Evolutionary conservation across 1,140 invertebrate genomes (phyloP), one percentile per base, ranked within the genome.

Genomic region (Hestina assimilis): DNA sequence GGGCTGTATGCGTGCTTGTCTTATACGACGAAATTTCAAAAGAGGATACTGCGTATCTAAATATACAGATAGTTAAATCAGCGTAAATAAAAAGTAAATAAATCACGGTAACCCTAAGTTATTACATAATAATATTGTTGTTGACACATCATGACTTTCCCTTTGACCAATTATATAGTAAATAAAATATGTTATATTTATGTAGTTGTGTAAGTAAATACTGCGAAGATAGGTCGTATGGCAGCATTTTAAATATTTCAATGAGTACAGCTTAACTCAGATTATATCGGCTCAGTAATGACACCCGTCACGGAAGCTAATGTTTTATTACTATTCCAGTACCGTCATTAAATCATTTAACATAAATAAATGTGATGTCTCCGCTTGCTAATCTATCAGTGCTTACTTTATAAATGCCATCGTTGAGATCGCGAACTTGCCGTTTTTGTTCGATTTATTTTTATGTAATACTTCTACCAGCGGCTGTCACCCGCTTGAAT

Each of bases 251-350:
- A 48, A 69, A 66, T 68, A 63, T 70, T 67, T 63, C 50, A 67
- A 65, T 63, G 50, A 65, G 51, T 24, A 31, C 59, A 66, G 48
- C 59, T 58, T 68, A 55, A 26, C 28, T 31, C 33, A 41, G 55
- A 47, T 59, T 59, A 52, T 24, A 52, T 63, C 54, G 24, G 45
- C 45, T 56, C 43, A 53, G 43, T 75, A 76, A 73, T 72, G 71
- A 67, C 47, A 17, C 19, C 28, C 28, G 59, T 66, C 72, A 77
- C 74, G 74, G 59, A 70, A 70, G 40, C 51, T 47, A 52, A 46
- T 63, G 41, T 55, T 68, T 54, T 57, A 63, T 57, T 57, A 57
- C 53, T 51, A 51, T 51, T 46, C 48, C 54, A 53, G 50, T 51
- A 46, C 46, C 17, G 26, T 43, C 51, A 54, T 64, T 48, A 55